These are phyloP conservation scores for Toxotes chatareus DNA, from an alignment of 2,113 vertebrate species.

Conservation along the genomic window DNA sequence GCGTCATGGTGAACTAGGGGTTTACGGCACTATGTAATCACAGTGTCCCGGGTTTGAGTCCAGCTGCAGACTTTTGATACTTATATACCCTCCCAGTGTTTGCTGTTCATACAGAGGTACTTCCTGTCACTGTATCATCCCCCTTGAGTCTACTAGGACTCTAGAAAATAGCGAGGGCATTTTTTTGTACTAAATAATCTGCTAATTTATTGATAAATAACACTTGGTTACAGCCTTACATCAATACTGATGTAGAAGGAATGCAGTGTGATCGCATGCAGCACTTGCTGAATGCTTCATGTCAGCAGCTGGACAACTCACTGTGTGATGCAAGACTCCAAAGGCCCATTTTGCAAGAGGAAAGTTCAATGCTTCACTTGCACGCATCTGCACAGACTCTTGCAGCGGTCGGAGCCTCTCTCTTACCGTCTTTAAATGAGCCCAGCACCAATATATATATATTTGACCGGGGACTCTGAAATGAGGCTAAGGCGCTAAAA, in stretches of 20 bases:
- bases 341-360: constrained; percentile 42
- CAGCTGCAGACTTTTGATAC: not conserved
- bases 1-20: not conserved
- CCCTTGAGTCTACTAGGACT: no score
- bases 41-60: not conserved
- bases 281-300: not conserved
- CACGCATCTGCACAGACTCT: not conserved
- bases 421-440: not conserved
- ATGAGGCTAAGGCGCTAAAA: not conserved
- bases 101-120: not conserved
- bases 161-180: no score
- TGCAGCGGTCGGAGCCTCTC: not conserved
- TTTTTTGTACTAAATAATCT: not conserved
- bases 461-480: not conserved
- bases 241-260: not conserved
- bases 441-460: not conserved
- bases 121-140: not conserved
- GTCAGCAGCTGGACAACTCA: constrained; percentile 29
- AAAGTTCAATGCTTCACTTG: constrained; percentile 26
- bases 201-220: not conserved
- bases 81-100: not conserved
- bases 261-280: constrained; percentile 1
- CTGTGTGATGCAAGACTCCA: constrained; percentile 64
- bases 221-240: accelerated
- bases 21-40: not conserved